Percentiles rank a stretch among this genome's conserved stretches.
Conservation (phyloP, 2,113 vertebrate species). For the Panthera tigris region DNA sequence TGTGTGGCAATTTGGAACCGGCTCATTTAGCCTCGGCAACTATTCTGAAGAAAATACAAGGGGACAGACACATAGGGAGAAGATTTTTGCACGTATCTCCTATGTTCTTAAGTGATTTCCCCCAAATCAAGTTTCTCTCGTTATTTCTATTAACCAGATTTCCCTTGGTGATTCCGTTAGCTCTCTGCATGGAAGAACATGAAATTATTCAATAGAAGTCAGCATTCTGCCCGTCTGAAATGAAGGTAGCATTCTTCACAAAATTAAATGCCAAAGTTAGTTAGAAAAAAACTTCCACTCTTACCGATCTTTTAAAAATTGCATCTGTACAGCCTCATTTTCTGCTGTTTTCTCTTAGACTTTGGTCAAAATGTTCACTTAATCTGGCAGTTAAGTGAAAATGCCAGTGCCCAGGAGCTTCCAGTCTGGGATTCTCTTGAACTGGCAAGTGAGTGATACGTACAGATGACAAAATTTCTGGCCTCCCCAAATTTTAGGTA, state of each 20-base stretch:
- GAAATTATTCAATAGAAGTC: neutral
- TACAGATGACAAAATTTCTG: neutral
- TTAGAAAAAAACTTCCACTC: neutral
- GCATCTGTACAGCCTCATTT: neutral
- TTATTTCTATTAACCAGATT: neutral
- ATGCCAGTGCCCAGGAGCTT: neutral
- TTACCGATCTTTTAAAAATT: neutral
- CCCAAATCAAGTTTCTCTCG: neutral
- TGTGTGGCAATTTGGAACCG: neutral
- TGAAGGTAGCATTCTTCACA: neutral
- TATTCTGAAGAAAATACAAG: neutral
- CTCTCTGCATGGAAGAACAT: neutral
- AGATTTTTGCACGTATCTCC: neutral
- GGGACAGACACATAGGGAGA: neutral
- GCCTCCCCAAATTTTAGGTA: neutral
- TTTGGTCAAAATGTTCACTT: slow-evolving; percentile 17
- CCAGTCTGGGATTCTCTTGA: neutral
- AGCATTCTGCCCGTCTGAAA: neutral
- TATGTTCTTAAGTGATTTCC: neutral
- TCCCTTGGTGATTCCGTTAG: neutral
- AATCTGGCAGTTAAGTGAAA: neutral
- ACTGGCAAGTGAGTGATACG: neutral
- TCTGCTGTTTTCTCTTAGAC: neutral
- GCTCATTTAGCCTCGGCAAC: neutral
- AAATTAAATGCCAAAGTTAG: slow-evolving; percentile 1